Evolutionary conservation across 2,113 vertebrate genomes (phyloP).

Genomic region (Sinocyclocheilus anophthalmus): DNA sequence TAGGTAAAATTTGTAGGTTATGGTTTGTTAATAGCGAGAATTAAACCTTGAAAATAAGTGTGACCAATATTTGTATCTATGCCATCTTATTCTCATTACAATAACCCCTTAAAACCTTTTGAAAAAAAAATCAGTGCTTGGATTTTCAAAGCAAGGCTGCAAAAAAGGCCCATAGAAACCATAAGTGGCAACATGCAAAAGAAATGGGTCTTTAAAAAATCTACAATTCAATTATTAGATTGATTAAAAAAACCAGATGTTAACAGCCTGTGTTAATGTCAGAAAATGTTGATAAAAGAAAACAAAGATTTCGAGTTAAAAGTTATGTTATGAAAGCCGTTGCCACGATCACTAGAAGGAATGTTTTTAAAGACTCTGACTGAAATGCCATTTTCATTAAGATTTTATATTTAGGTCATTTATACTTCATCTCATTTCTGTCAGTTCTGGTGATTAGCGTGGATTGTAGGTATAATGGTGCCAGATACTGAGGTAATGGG

Average conservation of each 20-base stretch:
- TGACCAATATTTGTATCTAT: not conserved
- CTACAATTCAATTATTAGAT: not conserved
- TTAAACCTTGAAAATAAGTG: no score
- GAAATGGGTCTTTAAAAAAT: not conserved
- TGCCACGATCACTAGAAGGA: not conserved
- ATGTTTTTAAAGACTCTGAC: not conserved
- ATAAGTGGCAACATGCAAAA: not conserved
- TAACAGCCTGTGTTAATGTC: not conserved
- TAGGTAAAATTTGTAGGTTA: no score
- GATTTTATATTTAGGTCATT: not conserved
- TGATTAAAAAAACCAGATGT: not conserved
- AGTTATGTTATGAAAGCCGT: not conserved
- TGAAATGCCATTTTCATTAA: not conserved
- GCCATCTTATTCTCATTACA: not conserved
- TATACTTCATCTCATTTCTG: not conserved
- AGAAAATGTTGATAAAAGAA: not conserved
- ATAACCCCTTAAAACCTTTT: not conserved
- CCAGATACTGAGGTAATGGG: constrained; percentile 26
- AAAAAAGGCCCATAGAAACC: not conserved
- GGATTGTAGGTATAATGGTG: not conserved
- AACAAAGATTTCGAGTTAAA: not conserved
- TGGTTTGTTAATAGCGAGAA: no score
- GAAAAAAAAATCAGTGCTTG: not conserved
- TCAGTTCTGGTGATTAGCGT: not conserved
- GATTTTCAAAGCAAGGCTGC: not conserved